These are phyloP conservation scores for Thymelicus acteon DNA, from an alignment of 2,888 invertebrate genomes.

Conservation along the genomic window DNA sequence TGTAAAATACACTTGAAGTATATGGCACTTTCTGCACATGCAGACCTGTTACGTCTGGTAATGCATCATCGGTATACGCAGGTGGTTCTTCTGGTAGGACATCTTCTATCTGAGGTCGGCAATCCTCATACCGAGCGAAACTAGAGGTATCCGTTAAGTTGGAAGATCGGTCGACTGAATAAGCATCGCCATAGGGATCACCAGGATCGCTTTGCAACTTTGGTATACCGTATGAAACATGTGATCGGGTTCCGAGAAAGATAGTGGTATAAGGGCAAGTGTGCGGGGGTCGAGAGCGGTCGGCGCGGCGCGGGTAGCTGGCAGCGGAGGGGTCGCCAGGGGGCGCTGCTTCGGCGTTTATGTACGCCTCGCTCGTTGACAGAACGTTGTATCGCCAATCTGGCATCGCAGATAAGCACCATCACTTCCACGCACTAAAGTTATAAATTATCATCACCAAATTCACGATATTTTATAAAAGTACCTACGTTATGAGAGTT, in stretches of 20 bases:
- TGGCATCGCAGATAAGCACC: constrained; percentile 76
- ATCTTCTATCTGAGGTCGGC: constrained; percentile 67
- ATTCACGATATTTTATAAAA: constrained; percentile 9
- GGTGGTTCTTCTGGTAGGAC: constrained; percentile 57
- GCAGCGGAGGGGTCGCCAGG: constrained; percentile 72
- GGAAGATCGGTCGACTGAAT: constrained; percentile 77
- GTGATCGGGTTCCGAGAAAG: constrained; percentile 69
- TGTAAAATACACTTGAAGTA: constrained; percentile 74
- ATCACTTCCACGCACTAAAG: constrained; percentile 67
- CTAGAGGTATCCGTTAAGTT: constrained; percentile 81
- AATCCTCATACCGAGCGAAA: constrained; percentile 79
- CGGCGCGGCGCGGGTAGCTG: constrained; percentile 82
- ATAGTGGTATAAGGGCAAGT: constrained; percentile 81
- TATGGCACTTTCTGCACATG: constrained; percentile 80
- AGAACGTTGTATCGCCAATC: constrained; percentile 84
- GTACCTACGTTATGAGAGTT: constrained; percentile 46
- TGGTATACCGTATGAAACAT: constrained; percentile 64
- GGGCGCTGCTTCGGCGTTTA: constrained; percentile 64
- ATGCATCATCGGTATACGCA: constrained; percentile 51
- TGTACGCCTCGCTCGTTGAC: constrained; percentile 81
- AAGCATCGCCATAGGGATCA: constrained; percentile 74
- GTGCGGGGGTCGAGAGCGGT: constrained; percentile 75
- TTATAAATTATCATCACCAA: constrained; percentile 24
- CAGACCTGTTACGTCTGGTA: constrained; percentile 59
- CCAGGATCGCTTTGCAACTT: constrained; percentile 69